Base-by-base conservation (phyloP, 2,888 invertebrate species). In the Parnassius apollo region DNA sequence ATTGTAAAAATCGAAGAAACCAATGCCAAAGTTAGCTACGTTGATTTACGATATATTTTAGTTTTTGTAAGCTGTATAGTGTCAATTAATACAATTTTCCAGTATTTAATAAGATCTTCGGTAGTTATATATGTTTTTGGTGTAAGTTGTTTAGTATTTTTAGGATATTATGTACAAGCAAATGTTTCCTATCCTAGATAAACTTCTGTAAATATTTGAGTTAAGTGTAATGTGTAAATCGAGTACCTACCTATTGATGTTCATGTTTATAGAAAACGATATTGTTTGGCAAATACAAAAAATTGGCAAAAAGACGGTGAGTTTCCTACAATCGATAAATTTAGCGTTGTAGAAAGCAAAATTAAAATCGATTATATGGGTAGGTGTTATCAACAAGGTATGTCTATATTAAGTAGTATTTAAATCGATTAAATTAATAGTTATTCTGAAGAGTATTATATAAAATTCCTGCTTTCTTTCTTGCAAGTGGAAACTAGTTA, bases 21-120 rank as follows among this genome's bases (percentile, higher is more conserved):
- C 84, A 90, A 92, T 92, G 91, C 91, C 91, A 92, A 92, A 92
- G 91, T 89, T 91, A 91, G 90, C 88, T 89, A 89, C 84, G 88
- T 91, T 91, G 90, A 87, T 86, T 90, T 86, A 84, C 81, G 77
- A 73, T 85, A 83, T 77, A 78, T 77, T 86, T 89, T 88, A 90
- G 82, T 85, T 83, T n/a, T 77, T 64, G 35, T 87, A 90, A 88
- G 84, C 77, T 91, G 89, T 91, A 91, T 90, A 91, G 85, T 86
- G 92, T 91, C 91, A 91, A 91, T 91, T 91, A 91, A 82, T 79
- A 78, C 81, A 80, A 78, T 82, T 85, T 88, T 84, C 85, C 88
- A 87, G 86, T 91, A 91, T 85, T 87, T 81, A 82, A 75, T 91
- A 91, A 85, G 86, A 86, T 89, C 86, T 86, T 88, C 74, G 76